Evolutionary conservation across 2,888 invertebrate genomes (phyloP), one percentile per base, ranked within the genome.

Genomic region (Sepioteuthis lessoniana): DNA sequence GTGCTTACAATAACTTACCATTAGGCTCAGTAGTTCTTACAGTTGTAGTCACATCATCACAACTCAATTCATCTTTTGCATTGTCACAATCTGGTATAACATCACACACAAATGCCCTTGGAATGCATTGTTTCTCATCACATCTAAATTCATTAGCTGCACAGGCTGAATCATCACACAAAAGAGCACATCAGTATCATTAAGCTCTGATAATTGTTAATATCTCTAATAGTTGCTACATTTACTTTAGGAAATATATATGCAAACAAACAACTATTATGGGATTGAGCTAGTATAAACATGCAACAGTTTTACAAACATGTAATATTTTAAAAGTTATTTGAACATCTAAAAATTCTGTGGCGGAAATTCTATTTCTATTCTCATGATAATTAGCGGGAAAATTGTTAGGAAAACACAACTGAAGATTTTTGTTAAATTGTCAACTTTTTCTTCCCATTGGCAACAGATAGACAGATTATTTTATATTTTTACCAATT

Each of bases 61-160:
- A 92, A n/a, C 28, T 31, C 16, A 42, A 0, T 47, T 92, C 92
- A 92, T 92, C 92, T 42, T 31, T 31, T 19, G n/a, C 46, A 92
- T 92, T 92, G 38, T 92, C 42, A 92, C 92, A 92, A 47, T 92
- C 92, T 47, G 92, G 92, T n/a, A 92, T 92, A 19, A 92, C 42
- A 92, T 92, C 92, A 92, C 92, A 92, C 31, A 92, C 31, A 42
- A 47, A 92, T 42, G 46, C 92, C n/a, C 10, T 31, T 46, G 92
- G 92, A 46, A 92, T 92, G 92, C 92, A 92, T 35, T 92, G 92
- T 31, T 10, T 92, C 46, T 92, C 47, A 31, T 47, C 92, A 92
- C 92, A 92, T 42, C n/a, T 47, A 92, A 92, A 92, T 31, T 92
- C 92, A 47, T 46, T 21, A 31, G 31, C 46, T 92, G n/a, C 47